Evolutionary conservation across 2,797 vertebrate species (phyloP).

Genomic region (Tangara arthus): DNA sequence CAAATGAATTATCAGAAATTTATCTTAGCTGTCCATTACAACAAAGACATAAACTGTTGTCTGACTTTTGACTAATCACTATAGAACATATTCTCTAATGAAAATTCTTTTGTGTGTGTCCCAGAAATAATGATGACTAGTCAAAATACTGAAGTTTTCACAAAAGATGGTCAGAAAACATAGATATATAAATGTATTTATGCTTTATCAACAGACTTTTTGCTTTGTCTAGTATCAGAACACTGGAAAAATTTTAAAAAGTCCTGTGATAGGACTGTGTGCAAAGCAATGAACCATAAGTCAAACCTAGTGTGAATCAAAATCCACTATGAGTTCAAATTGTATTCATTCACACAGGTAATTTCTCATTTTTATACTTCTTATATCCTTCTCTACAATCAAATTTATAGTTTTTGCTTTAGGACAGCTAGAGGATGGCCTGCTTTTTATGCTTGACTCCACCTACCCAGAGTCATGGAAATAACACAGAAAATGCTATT

Average conservation of each 20-base stretch:
- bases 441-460: neutral
- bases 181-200: no score
- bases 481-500: neutral
- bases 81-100: neutral
- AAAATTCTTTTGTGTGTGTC: neutral
- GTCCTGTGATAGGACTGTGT: neutral
- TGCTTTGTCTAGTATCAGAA: neutral
- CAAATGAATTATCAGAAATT: neutral
- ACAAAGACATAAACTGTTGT: neutral
- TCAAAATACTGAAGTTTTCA: neutral
- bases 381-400: neutral
- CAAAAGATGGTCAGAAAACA: neutral
- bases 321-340: neutral
- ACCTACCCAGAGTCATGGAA: neutral
- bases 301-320: neutral
- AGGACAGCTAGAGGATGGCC: neutral
- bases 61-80: neutral
- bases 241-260: neutral
- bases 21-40: neutral
- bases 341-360: neutral
- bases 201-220: neutral
- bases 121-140: neutral
- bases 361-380: neutral
- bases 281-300: neutral
- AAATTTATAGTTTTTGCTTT: neutral